These are phyloP conservation scores for Lates japonicus DNA, from an alignment of 2,797 vertebrate genomes.

Conservation along the genomic window DNA sequence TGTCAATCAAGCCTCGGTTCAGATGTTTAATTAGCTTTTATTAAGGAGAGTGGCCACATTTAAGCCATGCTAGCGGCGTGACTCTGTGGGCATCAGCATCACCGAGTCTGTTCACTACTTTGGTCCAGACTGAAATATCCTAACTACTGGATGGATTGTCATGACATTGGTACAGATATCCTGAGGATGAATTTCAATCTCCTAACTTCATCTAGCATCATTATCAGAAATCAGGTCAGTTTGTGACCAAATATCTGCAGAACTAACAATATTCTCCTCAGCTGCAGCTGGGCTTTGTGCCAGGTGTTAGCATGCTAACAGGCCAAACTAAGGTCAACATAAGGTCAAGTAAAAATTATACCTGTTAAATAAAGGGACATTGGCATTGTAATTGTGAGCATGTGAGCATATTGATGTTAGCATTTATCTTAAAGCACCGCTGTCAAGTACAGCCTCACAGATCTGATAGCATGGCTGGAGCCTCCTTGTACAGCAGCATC, in stretches of 20 bases:
- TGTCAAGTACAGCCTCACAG: too few species aligned
- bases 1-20: conserved; percentile 70
- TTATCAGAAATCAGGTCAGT: not conserved
- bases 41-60: conserved; percentile 18
- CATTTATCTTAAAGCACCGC: too few species aligned
- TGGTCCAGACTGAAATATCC: not conserved
- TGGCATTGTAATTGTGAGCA: too few species aligned
- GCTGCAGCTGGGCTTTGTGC: too few species aligned
- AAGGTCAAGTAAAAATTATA: too few species aligned
- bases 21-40: conserved; percentile 74
- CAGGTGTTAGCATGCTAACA: not conserved
- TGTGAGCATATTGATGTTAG: too few species aligned
- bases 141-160: not conserved
- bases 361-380: too few species aligned
- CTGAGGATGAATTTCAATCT: not conserved
- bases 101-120: not conserved
- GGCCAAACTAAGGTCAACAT: too few species aligned
- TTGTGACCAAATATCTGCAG: not conserved
- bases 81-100: not conserved
- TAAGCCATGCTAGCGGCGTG: not conserved
- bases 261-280: too few species aligned
- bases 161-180: not conserved
- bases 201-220: not conserved
- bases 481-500: too few species aligned
- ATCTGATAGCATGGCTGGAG: too few species aligned